Evolutionary conservation across 2,113 vertebrate genomes (phyloP).

Genomic region (Paracyprichromis sp.): DNA sequence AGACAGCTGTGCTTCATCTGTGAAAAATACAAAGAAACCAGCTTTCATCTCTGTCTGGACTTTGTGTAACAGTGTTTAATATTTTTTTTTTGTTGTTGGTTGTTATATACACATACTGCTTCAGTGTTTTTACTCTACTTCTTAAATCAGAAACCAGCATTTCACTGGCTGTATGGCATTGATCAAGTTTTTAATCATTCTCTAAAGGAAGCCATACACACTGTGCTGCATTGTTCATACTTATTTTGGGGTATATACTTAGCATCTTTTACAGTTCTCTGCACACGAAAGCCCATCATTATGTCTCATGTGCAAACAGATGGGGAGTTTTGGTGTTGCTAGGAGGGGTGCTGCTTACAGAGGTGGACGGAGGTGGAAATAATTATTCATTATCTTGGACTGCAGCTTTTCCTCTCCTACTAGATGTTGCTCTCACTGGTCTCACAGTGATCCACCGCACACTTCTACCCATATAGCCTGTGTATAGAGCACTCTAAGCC

Average conservation of each 20-base stretch:
- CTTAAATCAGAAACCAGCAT: conserved; percentile 1
- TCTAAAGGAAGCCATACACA: conserved; percentile 29
- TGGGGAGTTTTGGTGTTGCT: conserved; percentile 23
- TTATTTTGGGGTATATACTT: conserved; percentile 46
- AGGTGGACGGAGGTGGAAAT: conserved; percentile 15
- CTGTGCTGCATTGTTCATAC: conserved; percentile 33
- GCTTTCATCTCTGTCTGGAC: background rate
- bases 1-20: background rate
- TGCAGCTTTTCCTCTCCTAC: background rate
- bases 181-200: background rate
- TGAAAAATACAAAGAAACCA: background rate
- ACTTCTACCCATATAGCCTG: background rate
- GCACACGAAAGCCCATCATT: conserved; percentile 42
- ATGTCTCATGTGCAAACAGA: conserved; percentile 31
- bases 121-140: background rate
- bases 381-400: conserved; percentile 28
- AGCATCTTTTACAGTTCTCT: conserved; percentile 37
- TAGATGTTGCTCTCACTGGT: background rate
- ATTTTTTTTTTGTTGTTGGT: background rate
- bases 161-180: background rate
- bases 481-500: background rate
- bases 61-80: background rate
- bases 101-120: background rate
- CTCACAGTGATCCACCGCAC: background rate
- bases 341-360: background rate